Conservation (phyloP, 2,797 vertebrate species). For the Myiotriccus ornatus region DNA sequence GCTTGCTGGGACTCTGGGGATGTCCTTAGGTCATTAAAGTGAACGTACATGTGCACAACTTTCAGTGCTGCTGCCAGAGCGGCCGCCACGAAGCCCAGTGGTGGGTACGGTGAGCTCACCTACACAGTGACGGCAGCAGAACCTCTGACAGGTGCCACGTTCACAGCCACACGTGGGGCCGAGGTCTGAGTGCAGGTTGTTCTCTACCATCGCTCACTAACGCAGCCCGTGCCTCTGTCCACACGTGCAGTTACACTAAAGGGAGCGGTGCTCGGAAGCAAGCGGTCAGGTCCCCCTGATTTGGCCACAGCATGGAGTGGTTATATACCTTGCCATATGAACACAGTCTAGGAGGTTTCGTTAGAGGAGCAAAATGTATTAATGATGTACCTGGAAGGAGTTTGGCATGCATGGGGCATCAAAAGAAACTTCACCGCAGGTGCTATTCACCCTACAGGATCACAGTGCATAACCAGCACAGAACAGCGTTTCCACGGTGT, state of each 20-base stretch:
- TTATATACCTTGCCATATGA: constrained; percentile 58
- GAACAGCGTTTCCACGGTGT: not conserved
- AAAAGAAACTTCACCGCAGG: constrained; percentile 58
- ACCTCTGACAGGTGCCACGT: constrained; percentile 36
- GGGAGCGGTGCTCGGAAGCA: constrained; percentile 72
- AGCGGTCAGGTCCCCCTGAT: constrained; percentile 78
- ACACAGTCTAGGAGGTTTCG: constrained; percentile 13
- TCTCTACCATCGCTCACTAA: not conserved
- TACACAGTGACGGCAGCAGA: constrained; percentile 3
- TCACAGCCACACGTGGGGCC: constrained; percentile 62
- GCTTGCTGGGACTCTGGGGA: constrained; percentile 58
- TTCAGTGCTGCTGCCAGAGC: not conserved
- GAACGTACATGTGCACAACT: not conserved
- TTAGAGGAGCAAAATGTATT: constrained; percentile 48
- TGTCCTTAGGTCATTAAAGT: not conserved
- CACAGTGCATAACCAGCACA: constrained; percentile 71
- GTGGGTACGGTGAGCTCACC: not conserved
- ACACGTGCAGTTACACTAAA: constrained; percentile 45
- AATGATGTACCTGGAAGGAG: constrained; percentile 41
- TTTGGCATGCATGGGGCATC: constrained; percentile 75
- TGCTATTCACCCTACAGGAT: constrained; percentile 64
- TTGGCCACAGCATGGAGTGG: constrained; percentile 76
- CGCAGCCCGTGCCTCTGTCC: constrained; percentile 69
- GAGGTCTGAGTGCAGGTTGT: not conserved
- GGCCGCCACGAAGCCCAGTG: not conserved